Conservation (phyloP, 2,113 vertebrate species). For the Halcyon malimbica region DNA sequence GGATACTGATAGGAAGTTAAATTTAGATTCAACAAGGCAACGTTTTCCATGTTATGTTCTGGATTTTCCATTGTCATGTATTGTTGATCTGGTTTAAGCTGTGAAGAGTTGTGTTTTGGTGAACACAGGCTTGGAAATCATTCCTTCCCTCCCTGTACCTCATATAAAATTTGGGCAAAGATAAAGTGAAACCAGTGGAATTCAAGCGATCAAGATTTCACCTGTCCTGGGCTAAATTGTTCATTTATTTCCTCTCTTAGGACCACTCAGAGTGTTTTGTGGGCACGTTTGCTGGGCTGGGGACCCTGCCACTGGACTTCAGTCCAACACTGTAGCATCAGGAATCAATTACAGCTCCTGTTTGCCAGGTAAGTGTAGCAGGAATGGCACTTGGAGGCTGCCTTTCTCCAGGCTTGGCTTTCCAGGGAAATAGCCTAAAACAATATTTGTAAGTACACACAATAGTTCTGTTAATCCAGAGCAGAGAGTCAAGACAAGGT, state of each 20-base stretch:
- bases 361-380: neutral
- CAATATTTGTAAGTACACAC: neutral
- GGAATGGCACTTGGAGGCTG: neutral
- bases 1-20: neutral
- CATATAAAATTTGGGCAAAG: neutral
- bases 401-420: neutral
- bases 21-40: neutral
- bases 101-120: neutral
- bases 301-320: neutral
- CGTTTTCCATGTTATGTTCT: accelerated
- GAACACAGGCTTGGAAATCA: neutral
- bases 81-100: neutral
- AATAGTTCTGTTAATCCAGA: neutral
- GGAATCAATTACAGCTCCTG: neutral
- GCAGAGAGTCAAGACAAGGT: neutral
- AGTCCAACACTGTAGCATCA: accelerated
- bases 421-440: neutral
- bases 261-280: neutral
- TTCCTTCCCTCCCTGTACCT: neutral
- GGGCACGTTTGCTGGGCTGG: neutral
- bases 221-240: neutral
- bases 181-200: neutral
- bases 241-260: neutral
- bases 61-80: accelerated
- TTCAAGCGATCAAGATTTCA: neutral